Base-by-base conservation (phyloP, 2,888 invertebrate genomes). In the Tholera decimalis region DNA sequence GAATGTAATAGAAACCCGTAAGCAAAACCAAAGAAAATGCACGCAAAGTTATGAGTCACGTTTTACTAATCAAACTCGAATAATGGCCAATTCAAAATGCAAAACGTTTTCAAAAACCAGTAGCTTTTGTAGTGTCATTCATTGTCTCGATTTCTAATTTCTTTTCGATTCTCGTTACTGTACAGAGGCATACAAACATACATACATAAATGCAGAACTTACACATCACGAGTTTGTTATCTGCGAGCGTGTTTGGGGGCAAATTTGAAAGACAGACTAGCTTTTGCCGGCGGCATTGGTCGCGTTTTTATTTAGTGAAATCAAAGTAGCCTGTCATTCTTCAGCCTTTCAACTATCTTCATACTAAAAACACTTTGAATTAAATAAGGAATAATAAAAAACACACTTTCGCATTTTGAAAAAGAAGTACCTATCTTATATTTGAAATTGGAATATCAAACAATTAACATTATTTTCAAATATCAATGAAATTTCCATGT, bases 81-180 rank as follows among this genome's bases (percentile, higher is more conserved):
- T 46, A 43, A 26, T 73, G 41, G 26, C n/a, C 7, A 73, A 73
- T 33, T 24, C 33, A 54, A 61, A 41, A 50, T n/a, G 44, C 41
- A 30, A 63, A 71, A 22, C 43, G 18, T 54, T 55, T 69, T 11
- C 30, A 49, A 63, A 66, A 73, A 50, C 44, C 26, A 33, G 37
- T 37, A n/a, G 50, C 35, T 50, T 56, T 46, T 55, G 46, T 24
- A 51, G 18, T 66, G 44, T 55, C 51, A 68, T 56, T 55, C 51
- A 68, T 56, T 64, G 51, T 59, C 15, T 53, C 43, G 44, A 66
- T 78, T 80, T 78, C 74, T 80, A 80, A 80, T 80, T 80, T 61
- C 35, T 50, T 64, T 63, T 15, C 30, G 24, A 60, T 47, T 51
- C 41, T 30, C 18, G 20, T 54, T 20, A 66, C 49, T n/a, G n/a